These are phyloP conservation scores for Pampusana beccarii DNA, from an alignment of 2,113 vertebrate species.

Conservation along the genomic window DNA sequence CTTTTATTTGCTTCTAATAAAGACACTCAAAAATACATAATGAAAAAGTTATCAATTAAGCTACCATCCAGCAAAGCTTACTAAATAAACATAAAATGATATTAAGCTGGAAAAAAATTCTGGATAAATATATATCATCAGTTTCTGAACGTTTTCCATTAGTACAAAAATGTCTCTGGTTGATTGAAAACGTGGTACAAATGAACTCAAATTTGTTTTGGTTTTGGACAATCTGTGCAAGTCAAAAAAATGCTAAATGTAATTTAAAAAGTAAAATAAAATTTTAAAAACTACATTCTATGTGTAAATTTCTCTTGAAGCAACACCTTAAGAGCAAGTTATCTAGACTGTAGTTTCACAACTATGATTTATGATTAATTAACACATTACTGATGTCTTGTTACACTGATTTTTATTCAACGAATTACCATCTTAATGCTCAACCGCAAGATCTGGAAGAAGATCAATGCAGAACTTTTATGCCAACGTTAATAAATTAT, in stretches of 20 bases:
- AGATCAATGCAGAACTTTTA: background rate
- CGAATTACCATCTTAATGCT: background rate
- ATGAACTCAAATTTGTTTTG: background rate
- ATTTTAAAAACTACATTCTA: background rate
- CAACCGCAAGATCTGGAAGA: background rate
- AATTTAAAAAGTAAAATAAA: background rate
- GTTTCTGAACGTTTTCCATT: background rate
- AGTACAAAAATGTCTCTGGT: background rate
- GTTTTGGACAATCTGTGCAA: background rate
- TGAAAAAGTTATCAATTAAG: background rate
- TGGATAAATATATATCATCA: background rate
- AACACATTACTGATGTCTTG: background rate
- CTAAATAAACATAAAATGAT: background rate
- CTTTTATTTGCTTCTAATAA: background rate
- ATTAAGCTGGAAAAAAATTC: background rate
- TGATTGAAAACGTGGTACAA: background rate
- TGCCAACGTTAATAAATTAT: background rate
- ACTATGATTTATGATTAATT: background rate
- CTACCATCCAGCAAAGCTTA: background rate
- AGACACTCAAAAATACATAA: background rate
- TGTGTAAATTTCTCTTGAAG: background rate
- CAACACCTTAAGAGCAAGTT: background rate
- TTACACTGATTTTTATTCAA: constrained; percentile 4
- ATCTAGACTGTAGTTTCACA: background rate
- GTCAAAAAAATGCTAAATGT: background rate